A percentile compares a stretch with the other conserved stretches of the same genome.
phyloP scores from a whole-genome alignment of 2,797 vertebrate genomes.

The Rousettus madagascariensis region DNA sequence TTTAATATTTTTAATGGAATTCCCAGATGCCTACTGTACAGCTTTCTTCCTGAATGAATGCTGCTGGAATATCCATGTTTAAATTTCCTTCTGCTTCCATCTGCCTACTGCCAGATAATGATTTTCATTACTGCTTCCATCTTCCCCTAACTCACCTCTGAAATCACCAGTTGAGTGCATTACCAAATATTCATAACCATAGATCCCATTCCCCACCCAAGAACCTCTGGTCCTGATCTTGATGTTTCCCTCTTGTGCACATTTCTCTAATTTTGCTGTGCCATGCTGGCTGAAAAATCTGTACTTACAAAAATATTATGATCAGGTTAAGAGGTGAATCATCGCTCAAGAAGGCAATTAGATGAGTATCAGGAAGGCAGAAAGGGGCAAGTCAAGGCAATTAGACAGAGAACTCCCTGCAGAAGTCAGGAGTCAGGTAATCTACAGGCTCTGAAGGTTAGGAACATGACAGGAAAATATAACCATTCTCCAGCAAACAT shows the following conservation, averaged over 20 bases:
- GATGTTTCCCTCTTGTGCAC: neutral
- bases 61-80: neutral
- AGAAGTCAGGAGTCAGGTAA: neutral
- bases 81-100: neutral
- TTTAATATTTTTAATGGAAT: neutral
- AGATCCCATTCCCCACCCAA: neutral
- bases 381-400: neutral
- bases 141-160: neutral
- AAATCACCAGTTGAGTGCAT: neutral
- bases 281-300: neutral
- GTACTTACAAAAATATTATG: constrained; percentile 37
- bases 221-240: neutral
- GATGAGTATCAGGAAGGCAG: neutral
- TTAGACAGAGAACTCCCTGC: neutral
- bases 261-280: neutral
- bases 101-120: neutral
- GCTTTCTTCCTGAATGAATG: neutral
- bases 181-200: neutral
- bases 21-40: neutral
- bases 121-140: neutral
- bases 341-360: constrained; percentile 19
- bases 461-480: neutral
- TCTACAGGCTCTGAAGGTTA: neutral
- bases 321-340: constrained; percentile 43
- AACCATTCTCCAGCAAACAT: neutral